Evolutionary conservation across 2,113 vertebrate genomes (phyloP).

Genomic region (Vimba vimba): DNA sequence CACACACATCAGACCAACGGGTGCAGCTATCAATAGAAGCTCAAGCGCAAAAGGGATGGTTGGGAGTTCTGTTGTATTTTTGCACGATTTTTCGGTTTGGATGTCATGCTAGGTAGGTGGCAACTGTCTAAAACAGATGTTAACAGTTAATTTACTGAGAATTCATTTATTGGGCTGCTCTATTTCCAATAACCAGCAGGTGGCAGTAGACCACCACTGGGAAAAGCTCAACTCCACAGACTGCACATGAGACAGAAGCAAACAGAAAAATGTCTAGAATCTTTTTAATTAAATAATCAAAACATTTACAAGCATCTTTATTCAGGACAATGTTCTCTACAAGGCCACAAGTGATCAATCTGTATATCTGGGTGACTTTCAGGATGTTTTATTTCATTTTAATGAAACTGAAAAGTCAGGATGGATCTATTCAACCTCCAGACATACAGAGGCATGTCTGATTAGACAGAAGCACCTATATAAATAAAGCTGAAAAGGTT

Average conservation of each 20-base stretch:
- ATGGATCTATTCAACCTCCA: neutral
- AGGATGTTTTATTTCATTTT: neutral
- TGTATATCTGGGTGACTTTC: neutral
- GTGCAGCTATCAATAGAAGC: conserved; percentile 1
- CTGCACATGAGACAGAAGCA: neutral
- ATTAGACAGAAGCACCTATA: neutral
- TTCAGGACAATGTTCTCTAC: neutral
- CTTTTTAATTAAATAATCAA: neutral
- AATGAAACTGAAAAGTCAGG: neutral
- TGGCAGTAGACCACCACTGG: conserved; percentile 68
- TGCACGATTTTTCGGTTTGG: neutral
- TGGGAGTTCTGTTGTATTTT: neutral
- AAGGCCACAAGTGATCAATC: neutral
- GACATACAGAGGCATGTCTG: neutral
- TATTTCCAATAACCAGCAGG: conserved; percentile 64
- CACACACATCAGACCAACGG: conserved; percentile 24
- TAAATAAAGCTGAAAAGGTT: neutral
- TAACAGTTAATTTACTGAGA: neutral
- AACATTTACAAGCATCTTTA: conserved; percentile 32
- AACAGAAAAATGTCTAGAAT: neutral
- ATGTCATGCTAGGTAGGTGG: neutral
- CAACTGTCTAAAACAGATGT: neutral
- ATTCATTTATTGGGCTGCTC: conserved; percentile 7
- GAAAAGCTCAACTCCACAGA: neutral
- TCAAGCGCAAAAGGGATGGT: neutral